A percentile compares a stretch with the other conserved stretches of the same genome.
Evolutionary conservation across 2,888 invertebrate species (phyloP).

Genomic region (Glyphotaelius pellucidus): DNA sequence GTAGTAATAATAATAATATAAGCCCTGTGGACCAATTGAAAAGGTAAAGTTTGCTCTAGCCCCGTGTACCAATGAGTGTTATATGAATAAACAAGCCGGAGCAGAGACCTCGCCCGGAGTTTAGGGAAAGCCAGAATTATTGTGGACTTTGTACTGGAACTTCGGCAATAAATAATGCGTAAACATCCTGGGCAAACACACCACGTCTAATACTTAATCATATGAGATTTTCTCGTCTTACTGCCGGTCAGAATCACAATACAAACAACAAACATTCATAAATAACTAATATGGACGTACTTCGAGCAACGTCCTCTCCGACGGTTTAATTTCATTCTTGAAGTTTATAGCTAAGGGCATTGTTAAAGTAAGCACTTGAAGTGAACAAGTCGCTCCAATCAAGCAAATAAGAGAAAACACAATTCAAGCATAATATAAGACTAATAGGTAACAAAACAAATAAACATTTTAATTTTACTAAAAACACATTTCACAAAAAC

Average conservation of each 20-base stretch:
- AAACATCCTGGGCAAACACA: constrained; percentile 11
- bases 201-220: neutral
- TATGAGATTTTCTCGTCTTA: neutral
- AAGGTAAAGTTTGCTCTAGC: constrained; percentile 37
- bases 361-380: neutral
- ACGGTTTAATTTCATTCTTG: neutral
- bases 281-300: neutral
- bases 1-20: constrained; percentile 4
- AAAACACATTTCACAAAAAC: too few species aligned
- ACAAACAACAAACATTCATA: neutral
- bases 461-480: too few species aligned
- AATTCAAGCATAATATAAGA: neutral
- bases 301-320: neutral
- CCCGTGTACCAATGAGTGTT: constrained; percentile 35
- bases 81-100: constrained; percentile 7
- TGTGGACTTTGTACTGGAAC: constrained; percentile 3
- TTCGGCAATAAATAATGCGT: constrained; percentile 34
- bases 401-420: neutral
- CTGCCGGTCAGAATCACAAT: neutral
- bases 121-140: constrained; percentile 16
- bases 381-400: neutral
- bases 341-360: neutral
- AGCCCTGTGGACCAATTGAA: constrained; percentile 26
- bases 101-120: neutral
- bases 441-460: too few species aligned